These are phyloP conservation scores for Lordiphosa stackelbergi DNA, from an alignment of 1,140 invertebrate species.

Conservation along the genomic window DNA sequence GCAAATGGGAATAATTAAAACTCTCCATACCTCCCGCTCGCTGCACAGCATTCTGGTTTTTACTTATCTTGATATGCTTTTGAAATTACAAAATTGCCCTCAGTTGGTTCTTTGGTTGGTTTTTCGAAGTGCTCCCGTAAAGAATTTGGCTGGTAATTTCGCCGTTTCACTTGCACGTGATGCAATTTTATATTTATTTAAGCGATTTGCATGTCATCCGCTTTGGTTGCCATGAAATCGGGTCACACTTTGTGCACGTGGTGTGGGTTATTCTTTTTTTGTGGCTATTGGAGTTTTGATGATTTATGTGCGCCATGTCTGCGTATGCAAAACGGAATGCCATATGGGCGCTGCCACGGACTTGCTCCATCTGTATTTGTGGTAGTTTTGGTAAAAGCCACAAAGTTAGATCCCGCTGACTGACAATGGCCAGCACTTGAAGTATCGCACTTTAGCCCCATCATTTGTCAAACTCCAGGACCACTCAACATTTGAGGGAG, in stretches of 20 bases:
- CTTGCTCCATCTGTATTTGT: constrained; percentile 3
- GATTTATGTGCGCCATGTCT: constrained; percentile 51
- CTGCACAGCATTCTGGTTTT: constrained; percentile 9
- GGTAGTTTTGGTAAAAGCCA: constrained; percentile 5
- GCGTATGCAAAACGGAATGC: constrained; percentile 27
- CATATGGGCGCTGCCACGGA: constrained; percentile 18
- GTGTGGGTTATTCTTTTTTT: constrained; percentile 20
- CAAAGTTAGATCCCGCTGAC: constrained; percentile 11
- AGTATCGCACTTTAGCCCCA: constrained; percentile 7
- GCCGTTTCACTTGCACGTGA: constrained; percentile 35
- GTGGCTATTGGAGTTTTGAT: constrained; percentile 34
- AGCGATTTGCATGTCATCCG: constrained; percentile 7
- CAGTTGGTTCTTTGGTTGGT: constrained; percentile 12
- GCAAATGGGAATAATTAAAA: constrained; percentile 23
- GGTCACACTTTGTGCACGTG: constrained; percentile 59
- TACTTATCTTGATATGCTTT: constrained; percentile 12
- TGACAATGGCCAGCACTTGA: constrained; percentile 4
- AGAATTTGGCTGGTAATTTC: constrained; percentile 21
- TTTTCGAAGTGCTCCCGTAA: constrained; percentile 19
- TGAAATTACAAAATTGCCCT: constrained; percentile 41
- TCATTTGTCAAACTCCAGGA: background rate
- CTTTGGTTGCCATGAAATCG: constrained; percentile 36
- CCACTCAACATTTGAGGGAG: constrained; percentile 3
- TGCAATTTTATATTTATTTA: constrained; percentile 40
- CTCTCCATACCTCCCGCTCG: background rate